Evolutionary conservation across 2,113 vertebrate genomes (phyloP).

Genomic region (Corythaeola cristata): DNA sequence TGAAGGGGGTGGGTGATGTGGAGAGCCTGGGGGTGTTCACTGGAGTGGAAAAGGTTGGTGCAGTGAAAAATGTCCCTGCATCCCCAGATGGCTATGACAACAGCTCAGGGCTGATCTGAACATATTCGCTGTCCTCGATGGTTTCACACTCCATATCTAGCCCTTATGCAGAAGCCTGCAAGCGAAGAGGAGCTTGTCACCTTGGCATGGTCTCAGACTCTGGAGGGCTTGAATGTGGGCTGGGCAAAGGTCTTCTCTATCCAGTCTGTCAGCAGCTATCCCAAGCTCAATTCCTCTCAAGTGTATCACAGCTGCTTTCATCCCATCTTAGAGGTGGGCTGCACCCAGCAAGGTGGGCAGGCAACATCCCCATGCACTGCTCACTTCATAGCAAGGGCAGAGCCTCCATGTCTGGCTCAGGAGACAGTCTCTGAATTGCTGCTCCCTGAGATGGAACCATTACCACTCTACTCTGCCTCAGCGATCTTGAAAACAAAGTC

Average conservation of each 20-base stretch:
- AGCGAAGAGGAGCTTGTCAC: background rate
- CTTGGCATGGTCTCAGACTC: background rate
- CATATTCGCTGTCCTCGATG: fast-evolving
- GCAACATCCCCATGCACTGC: background rate
- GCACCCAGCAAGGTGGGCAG: background rate
- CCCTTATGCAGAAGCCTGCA: background rate
- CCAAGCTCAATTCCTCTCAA: background rate
- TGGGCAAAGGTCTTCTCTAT: background rate
- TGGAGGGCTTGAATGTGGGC: fast-evolving
- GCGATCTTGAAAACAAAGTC: background rate
- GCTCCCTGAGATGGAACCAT: background rate
- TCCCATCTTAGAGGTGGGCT: background rate
- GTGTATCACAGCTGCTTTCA: background rate
- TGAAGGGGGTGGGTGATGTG: background rate
- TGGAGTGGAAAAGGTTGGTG: background rate
- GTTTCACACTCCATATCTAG: background rate
- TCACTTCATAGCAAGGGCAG: background rate
- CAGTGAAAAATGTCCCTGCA: background rate
- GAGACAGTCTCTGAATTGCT: background rate
- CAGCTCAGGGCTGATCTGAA: background rate
- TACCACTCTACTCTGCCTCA: background rate
- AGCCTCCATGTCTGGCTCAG: background rate
- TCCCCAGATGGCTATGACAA: background rate
- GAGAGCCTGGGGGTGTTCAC: background rate
- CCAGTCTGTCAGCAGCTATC: background rate